These are phyloP conservation scores for Phaetusa simplex DNA, from an alignment of 2,113 vertebrate genomes.

Conservation along the genomic window DNA sequence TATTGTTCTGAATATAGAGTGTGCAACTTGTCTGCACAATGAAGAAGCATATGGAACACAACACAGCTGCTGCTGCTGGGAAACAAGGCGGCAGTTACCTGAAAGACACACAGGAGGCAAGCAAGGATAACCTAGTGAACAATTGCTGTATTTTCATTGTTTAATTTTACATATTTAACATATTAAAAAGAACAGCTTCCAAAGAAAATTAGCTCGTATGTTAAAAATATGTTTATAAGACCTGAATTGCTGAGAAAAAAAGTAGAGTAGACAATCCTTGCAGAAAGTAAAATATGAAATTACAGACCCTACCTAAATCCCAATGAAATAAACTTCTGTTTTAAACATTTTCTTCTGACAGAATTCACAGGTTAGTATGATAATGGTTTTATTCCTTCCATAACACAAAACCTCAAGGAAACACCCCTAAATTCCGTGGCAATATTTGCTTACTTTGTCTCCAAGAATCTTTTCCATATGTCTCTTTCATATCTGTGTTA, in stretches of 20 bases:
- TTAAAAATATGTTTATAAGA: not conserved
- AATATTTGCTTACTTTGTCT: not conserved
- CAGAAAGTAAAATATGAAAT: not conserved
- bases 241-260: not conserved
- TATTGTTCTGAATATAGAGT: not conserved
- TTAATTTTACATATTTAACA: not conserved
- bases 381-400: not conserved
- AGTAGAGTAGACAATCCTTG: not conserved
- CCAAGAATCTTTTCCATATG: not conserved
- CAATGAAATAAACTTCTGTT: not conserved
- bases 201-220: not conserved
- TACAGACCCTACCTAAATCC: not conserved
- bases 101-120: not conserved
- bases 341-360: not conserved
- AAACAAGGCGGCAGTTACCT: not conserved
- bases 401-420: not conserved
- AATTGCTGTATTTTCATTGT: not conserved
- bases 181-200: not conserved
- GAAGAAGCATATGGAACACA: not conserved
- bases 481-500: not conserved
- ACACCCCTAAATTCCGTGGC: not conserved
- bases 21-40: not conserved
- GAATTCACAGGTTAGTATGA: not conserved
- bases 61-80: not conserved
- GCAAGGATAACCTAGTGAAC: not conserved